phyloP scores from a whole-genome alignment of 2,113 vertebrate genomes.

The Prolemur simus region DNA sequence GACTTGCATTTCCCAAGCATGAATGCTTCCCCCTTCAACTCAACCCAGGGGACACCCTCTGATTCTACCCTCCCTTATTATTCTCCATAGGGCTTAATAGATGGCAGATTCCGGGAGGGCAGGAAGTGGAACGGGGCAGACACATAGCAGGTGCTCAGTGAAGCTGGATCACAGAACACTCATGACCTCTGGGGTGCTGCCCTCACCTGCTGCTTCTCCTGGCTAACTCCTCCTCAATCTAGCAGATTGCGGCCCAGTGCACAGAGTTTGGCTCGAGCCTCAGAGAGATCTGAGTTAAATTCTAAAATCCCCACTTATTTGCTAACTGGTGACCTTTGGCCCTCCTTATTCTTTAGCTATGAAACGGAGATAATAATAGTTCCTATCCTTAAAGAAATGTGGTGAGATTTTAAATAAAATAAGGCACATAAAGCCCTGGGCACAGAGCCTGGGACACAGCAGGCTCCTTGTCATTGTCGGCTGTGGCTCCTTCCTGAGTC shows the following conservation, averaged over 20 bases:
- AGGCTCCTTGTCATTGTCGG: neutral
- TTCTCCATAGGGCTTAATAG: neutral
- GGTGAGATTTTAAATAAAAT: neutral
- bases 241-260: neutral
- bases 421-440: neutral
- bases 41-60: neutral
- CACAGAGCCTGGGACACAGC: neutral
- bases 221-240: neutral
- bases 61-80: neutral
- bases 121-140: neutral
- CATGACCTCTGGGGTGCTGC: neutral
- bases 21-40: neutral
- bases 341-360: neutral
- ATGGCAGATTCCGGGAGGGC: neutral
- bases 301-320: neutral
- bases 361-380: conserved; percentile 17
- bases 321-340: neutral
- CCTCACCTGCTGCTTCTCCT: neutral
- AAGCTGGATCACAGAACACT: neutral
- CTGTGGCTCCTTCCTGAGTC: neutral
- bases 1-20: neutral
- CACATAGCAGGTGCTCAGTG: neutral
- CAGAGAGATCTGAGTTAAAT: neutral
- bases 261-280: neutral
- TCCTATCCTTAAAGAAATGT: neutral